phyloP scores from a whole-genome alignment of 2,113 vertebrate genomes.

The Forbesichthys agassizii region DNA sequence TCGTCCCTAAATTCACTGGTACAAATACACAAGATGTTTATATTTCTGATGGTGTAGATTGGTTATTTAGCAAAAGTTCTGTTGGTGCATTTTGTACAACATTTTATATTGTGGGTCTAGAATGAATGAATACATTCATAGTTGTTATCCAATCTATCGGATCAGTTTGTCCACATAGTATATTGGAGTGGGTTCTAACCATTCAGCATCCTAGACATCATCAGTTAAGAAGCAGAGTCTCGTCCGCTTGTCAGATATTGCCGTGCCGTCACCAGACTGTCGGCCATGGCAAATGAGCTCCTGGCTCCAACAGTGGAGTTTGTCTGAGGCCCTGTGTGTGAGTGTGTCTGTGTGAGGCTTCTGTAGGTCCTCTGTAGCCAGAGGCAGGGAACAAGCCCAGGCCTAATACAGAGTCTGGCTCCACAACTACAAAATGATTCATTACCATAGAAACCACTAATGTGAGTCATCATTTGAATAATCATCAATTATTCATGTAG shows the following conservation, averaged over 20 bases:
- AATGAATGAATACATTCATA: not conserved
- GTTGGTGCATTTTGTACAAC: not conserved
- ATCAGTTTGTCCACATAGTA: not conserved
- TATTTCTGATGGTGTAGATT: not conserved
- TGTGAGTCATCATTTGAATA: slow-evolving; percentile 75
- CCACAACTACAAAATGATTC: slow-evolving; percentile 55
- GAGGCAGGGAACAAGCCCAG: slow-evolving; percentile 30
- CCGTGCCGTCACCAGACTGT: slow-evolving; percentile 24
- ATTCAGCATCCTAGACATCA: not conserved
- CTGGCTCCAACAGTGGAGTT: slow-evolving; percentile 6
- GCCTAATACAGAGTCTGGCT: slow-evolving; percentile 55
- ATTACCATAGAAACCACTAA: slow-evolving; percentile 67
- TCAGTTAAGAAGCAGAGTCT: slow-evolving; percentile 3
- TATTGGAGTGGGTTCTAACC: not conserved
- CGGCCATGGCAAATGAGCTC: not conserved
- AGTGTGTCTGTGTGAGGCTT: slow-evolving; percentile 25
- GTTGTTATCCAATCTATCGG: not conserved
- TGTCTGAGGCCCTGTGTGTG: slow-evolving; percentile 13
- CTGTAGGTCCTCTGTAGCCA: slow-evolving; percentile 25
- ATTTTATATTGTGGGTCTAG: not conserved
- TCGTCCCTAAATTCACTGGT: slow-evolving; percentile 26
- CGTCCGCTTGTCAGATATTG: slow-evolving; percentile 15
- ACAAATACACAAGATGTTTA: not conserved
- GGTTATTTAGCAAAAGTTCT: not conserved
- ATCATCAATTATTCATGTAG: slow-evolving; percentile 70